A percentile compares a stretch with the other conserved stretches of the same genome.
Evolutionary conservation across 1,140 invertebrate species (phyloP).

Genomic region (Drosophila insularis): DNA sequence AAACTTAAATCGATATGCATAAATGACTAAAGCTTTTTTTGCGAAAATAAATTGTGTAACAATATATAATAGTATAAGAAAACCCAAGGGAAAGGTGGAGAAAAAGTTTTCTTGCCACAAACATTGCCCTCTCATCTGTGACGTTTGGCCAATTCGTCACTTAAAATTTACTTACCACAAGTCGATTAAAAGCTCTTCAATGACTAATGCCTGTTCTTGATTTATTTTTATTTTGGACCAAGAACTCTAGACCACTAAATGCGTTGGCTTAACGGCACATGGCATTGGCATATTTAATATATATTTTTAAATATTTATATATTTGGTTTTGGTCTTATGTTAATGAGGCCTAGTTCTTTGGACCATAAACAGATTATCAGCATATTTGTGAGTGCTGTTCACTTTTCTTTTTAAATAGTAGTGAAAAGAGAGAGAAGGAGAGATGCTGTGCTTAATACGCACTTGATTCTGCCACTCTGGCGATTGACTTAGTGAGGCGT

Average conservation of each 20-base stretch:
- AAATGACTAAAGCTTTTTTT: too few relatives aligned
- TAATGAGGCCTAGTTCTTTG: slow-evolving; percentile 73
- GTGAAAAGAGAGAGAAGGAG: slow-evolving; percentile 28
- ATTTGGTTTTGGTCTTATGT: slow-evolving; percentile 48
- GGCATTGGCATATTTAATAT: slow-evolving; percentile 30
- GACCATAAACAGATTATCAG: slow-evolving; percentile 68
- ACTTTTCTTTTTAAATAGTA: slow-evolving; percentile 55
- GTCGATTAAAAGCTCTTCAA: neutral
- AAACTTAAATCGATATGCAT: too few relatives aligned
- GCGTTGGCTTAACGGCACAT: slow-evolving; percentile 59
- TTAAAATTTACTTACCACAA: neutral
- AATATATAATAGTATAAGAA: too few relatives aligned
- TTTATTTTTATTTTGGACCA: neutral
- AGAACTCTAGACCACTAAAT: slow-evolving; percentile 5
- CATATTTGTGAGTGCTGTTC: slow-evolving; percentile 37
- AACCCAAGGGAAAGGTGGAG: neutral
- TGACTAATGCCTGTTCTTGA: neutral
- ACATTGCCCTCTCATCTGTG: neutral
- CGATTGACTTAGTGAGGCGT: slow-evolving; percentile 48
- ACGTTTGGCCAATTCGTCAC: neutral
- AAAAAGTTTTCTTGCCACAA: neutral
- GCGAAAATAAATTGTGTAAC: too few relatives aligned
- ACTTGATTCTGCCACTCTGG: slow-evolving; percentile 41
- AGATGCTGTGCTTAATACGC: slow-evolving; percentile 54
- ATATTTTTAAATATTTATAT: slow-evolving; percentile 19